Percentiles rank a stretch among this genome's conserved stretches.
These are phyloP conservation scores for Zeuzera pyrina DNA, from an alignment of 2,888 invertebrate genomes.

Conservation along the genomic window DNA sequence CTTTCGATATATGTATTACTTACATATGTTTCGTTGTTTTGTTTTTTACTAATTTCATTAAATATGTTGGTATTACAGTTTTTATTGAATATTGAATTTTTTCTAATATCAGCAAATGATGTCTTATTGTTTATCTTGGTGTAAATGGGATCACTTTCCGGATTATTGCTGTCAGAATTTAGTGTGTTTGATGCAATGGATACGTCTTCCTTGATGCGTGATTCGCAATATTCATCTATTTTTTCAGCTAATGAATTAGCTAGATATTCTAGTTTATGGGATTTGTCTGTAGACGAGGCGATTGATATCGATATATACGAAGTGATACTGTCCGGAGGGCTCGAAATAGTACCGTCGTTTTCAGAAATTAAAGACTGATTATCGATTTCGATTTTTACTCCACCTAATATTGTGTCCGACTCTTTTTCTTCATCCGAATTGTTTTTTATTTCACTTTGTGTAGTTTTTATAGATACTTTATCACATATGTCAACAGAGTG, in stretches of 20 bases:
- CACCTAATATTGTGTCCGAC: slow-evolving; percentile 14
- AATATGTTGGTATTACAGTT: slow-evolving; percentile 34
- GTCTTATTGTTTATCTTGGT: slow-evolving; percentile 65
- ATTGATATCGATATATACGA: slow-evolving; percentile 69
- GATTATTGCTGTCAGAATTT: slow-evolving; percentile 36
- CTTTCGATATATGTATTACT: slow-evolving; percentile 56
- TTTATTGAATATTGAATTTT: slow-evolving; percentile 49
- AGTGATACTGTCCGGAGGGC: slow-evolving; percentile 63
- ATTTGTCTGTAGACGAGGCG: slow-evolving; percentile 61
- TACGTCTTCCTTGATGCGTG: slow-evolving; percentile 51
- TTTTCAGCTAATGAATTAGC: slow-evolving; percentile 68
- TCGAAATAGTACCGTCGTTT: slow-evolving; percentile 64
- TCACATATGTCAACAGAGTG: slow-evolving; percentile 35
- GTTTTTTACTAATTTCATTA: slow-evolving; percentile 42
- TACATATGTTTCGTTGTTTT: slow-evolving; percentile 49
- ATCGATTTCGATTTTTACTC: slow-evolving; percentile 35
- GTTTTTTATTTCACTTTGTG: slow-evolving; percentile 24
- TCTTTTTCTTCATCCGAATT: slow-evolving; percentile 17
- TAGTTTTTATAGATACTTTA: slow-evolving; percentile 38
- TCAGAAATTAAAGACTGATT: slow-evolving; percentile 53
- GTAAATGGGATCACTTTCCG: slow-evolving; percentile 52
- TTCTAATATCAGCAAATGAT: slow-evolving; percentile 68
- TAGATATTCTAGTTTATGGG: slow-evolving; percentile 63
- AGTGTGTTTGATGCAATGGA: slow-evolving; percentile 37
- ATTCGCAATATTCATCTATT: slow-evolving; percentile 68